Conservation (phyloP, 2,888 invertebrate species). For the Callyntrura guangdongensis region DNA sequence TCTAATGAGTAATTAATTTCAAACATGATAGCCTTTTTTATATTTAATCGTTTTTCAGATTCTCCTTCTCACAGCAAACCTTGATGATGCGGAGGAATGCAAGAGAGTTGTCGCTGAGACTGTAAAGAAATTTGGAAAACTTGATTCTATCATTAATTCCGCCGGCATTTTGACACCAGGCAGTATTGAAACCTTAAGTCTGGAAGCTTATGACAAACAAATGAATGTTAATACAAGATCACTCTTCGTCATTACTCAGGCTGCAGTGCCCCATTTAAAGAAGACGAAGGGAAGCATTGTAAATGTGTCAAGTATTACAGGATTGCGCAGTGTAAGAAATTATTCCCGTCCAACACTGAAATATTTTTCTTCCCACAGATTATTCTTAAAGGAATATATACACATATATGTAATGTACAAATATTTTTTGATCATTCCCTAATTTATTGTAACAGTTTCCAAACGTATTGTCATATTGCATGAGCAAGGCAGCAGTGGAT, state of each 20-base stretch:
- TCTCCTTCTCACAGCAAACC: constrained; percentile 76
- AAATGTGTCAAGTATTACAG: constrained; percentile 93
- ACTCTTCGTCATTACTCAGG: constrained; percentile 89
- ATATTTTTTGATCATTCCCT: constrained; percentile 10
- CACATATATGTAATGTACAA: no score
- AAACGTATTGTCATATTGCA: constrained; percentile 92
- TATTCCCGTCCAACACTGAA: no score
- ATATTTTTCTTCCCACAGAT: no score
- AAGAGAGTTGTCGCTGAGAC: constrained; percentile 80
- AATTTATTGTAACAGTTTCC: constrained; percentile 76
- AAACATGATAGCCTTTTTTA: no score
- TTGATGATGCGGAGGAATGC: constrained; percentile 81
- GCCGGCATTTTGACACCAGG: constrained; percentile 95
- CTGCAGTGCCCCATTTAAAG: constrained; percentile 94
- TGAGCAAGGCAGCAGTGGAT: constrained; percentile 97
- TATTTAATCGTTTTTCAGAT: constrained; percentile 68
- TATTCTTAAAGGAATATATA: no score
- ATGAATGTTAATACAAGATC: constrained; percentile 95
- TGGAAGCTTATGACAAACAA: constrained; percentile 95
- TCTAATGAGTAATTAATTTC: no score
- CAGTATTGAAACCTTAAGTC: constrained; percentile 93
- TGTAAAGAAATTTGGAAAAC: constrained; percentile 75
- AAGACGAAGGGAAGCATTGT: constrained; percentile 94
- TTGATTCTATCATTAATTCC: constrained; percentile 88
- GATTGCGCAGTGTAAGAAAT: constrained; percentile 90